Base-by-base conservation (phyloP, 2,888 invertebrate genomes). In the Parochlus steinenii region DNA sequence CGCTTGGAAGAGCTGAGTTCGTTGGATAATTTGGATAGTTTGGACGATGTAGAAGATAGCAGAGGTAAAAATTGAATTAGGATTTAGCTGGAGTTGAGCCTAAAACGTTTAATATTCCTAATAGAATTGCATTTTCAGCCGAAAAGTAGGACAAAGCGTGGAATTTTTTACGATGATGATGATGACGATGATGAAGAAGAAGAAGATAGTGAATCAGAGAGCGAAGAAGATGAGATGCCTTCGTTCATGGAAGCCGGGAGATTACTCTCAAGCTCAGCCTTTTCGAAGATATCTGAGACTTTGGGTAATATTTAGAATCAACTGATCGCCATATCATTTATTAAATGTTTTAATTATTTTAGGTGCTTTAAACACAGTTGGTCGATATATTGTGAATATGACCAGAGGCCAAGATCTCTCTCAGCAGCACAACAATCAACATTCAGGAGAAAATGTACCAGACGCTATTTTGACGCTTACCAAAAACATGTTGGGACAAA, bases 331-430 rank as follows among this genome's bases (percentile, higher is more conserved):
- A 12, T 26, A n/a, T 26, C 11, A 6, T n/a, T 26, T 12, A 6
- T n/a, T n/a, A n/a, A n/a, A n/a, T n/a, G n/a, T n/a, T n/a, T n/a
- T n/a, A 27, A 8, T 11, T 52, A 72, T 71, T 2, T 52, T 71
- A 4, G 85, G 85, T 20, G 86, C 86, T 4, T 65, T 87, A 11
- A 86, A 86, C 45, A 83, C 85, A 2, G 79, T 87, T 1, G 86
- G 86, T 1, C 73, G 77, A 50, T 82, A 81, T 51, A 65, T 87
- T 43, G 81, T 87, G 1, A 83, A 83, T 47, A 80, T 82, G 67
- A 83, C 76, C 0, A 56, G 73, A 6, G 56, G 58, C 2, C 53
- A 54, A 37, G 44, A 46, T 18, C 41, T 44, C 1, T 54, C 55
- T 12, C 62, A 57, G 37, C 53, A 50, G 34, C 45, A 64, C 34